These are phyloP conservation scores for Procambarus clarkii DNA, from an alignment of 1,140 invertebrate species.

Conservation along the genomic window DNA sequence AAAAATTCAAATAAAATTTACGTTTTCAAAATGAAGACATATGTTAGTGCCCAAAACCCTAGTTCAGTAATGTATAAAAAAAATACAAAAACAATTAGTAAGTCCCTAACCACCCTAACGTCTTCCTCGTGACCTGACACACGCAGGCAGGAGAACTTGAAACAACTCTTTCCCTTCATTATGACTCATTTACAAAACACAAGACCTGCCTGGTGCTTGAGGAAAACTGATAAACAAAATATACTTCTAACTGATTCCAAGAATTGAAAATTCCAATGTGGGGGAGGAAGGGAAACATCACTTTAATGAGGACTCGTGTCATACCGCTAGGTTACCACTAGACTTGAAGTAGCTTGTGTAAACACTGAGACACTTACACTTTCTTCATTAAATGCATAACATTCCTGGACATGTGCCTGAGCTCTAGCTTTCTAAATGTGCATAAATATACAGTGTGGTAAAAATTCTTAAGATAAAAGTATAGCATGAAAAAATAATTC, in stretches of 20 bases:
- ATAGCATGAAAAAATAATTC: slow-evolving; percentile 65
- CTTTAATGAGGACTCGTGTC: background rate
- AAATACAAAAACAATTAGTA: slow-evolving; percentile 14
- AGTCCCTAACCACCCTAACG: slow-evolving; percentile 23
- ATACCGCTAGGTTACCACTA: background rate
- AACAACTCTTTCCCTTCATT: background rate
- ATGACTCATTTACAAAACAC: background rate
- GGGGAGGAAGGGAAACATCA: background rate
- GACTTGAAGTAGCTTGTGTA: slow-evolving; percentile 4
- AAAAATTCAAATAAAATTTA: slow-evolving; percentile 43
- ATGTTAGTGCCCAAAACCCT: slow-evolving; percentile 58
- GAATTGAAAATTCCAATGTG: background rate
- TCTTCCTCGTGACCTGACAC: slow-evolving; percentile 13
- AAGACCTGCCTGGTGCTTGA: slow-evolving; percentile 13
- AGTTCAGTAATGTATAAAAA: slow-evolving; percentile 31
- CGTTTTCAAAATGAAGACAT: slow-evolving; percentile 48
- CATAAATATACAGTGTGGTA: slow-evolving; percentile 62
- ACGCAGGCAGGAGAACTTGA: slow-evolving; percentile 9
- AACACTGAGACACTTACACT: slow-evolving; percentile 41
- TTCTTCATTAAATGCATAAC: slow-evolving; percentile 48
- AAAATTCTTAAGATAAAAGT: slow-evolving; percentile 59
- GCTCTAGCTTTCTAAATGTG: slow-evolving; percentile 53
- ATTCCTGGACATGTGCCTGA: slow-evolving; percentile 64
- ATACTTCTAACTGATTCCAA: background rate
- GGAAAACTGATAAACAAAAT: slow-evolving; percentile 12